These are phyloP conservation scores for Platerodrilus igneus DNA, from an alignment of 2,888 invertebrate species.

Conservation along the genomic window DNA sequence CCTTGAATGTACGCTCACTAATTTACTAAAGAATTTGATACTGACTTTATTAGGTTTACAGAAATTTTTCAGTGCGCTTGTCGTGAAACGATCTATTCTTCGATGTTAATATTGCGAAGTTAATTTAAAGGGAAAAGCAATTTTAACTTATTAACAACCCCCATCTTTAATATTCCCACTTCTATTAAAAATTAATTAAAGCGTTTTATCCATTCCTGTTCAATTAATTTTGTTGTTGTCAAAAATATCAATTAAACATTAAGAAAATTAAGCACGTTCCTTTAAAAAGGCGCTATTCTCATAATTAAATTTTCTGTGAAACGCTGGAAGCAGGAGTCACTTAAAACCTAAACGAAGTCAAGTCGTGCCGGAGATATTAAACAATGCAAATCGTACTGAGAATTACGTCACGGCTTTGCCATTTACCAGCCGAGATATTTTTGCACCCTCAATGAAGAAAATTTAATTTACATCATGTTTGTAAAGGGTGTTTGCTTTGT, in stretches of 20 bases:
- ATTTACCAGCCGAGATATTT: slow-evolving; percentile 22
- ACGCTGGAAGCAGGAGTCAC: slow-evolving; percentile 21
- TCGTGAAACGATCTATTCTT: no score
- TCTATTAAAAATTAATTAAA: no score
- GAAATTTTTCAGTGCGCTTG: no score
- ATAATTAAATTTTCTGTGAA: slow-evolving; percentile 25
- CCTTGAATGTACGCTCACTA: no score
- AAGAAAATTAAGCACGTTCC: slow-evolving; percentile 16
- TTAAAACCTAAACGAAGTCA: slow-evolving; percentile 22
- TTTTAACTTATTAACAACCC: no score
- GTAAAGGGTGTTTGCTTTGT: slow-evolving; percentile 18
- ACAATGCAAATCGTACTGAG: slow-evolving; percentile 25
- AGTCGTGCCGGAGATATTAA: slow-evolving; percentile 23
- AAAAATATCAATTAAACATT: slow-evolving; percentile 20
- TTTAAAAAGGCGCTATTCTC: slow-evolving; percentile 23
- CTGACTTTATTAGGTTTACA: no score
- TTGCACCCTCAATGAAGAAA: slow-evolving; percentile 20
- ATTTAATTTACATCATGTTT: slow-evolving; percentile 24
- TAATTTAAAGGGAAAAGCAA: no score
- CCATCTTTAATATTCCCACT: no score
- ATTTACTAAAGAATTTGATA: no score
- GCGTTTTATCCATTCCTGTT: no score
- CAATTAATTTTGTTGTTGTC: slow-evolving; percentile 20
- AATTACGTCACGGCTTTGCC: slow-evolving; percentile 23
- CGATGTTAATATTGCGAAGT: no score